A percentile compares a stretch with the other conserved stretches of the same genome.
These are phyloP conservation scores for Hemibagrus guttatus DNA, from an alignment of 2,797 vertebrate genomes.

Conservation along the genomic window DNA sequence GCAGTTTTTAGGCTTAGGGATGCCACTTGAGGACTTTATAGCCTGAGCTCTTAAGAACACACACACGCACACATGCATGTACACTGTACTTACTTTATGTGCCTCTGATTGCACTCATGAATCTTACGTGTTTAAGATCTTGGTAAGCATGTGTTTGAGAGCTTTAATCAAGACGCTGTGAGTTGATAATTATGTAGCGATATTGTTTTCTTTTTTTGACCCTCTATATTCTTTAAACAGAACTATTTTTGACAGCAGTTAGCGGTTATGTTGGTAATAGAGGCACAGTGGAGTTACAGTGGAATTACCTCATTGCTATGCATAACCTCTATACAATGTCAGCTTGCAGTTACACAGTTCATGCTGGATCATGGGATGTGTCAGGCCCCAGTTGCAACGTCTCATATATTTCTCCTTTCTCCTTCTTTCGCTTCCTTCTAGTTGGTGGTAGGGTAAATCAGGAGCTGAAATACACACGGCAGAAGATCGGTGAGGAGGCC, in stretches of 20 bases:
- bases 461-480: constrained; percentile 95
- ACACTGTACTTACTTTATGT: constrained; percentile 14
- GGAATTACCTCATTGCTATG: neutral
- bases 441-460: constrained; percentile 96
- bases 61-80: constrained; percentile 31
- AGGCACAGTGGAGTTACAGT: neutral
- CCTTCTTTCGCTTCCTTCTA: constrained; percentile 56
- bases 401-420: neutral
- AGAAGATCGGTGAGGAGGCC: constrained; percentile 98
- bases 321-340: neutral
- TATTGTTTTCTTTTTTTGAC: neutral
- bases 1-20: constrained; percentile 66
- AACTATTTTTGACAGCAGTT: neutral
- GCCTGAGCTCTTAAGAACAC: constrained; percentile 27
- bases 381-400: neutral
- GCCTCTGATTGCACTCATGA: constrained; percentile 41
- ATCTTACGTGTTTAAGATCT: constrained; percentile 31
- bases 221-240: neutral
- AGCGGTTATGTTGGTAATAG: neutral
- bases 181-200: neutral
- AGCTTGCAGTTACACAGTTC: neutral
- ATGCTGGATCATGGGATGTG: neutral
- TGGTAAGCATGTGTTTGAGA: neutral
- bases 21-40: constrained; percentile 45
- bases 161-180: neutral